Percentiles rank a stretch among this genome's conserved stretches.
phyloP scores from a whole-genome alignment of 2,797 vertebrate species.

The Poeciliopsis presidionis region DNA sequence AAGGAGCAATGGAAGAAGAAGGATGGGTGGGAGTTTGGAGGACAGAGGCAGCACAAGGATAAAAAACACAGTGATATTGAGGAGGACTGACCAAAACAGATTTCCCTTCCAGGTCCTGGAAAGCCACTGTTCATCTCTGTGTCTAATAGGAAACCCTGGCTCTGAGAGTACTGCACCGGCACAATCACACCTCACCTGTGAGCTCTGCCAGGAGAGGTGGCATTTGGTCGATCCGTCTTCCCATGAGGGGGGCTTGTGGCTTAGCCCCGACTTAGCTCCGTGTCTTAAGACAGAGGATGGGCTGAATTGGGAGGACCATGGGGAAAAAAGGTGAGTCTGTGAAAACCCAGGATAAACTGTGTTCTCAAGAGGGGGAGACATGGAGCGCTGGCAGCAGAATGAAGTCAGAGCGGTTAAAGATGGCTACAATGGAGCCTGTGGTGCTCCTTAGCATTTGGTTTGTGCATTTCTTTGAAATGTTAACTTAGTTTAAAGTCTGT shows the following conservation, averaged over 20 bases:
- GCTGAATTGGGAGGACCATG: slow-evolving; percentile 53
- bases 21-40: slow-evolving; percentile 18
- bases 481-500: slow-evolving; percentile 7
- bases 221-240: slow-evolving; percentile 78
- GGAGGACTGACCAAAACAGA: slow-evolving; percentile 73
- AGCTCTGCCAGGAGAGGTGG: slow-evolving; percentile 81
- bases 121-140: slow-evolving; percentile 81
- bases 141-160: slow-evolving; percentile 84
- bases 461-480: slow-evolving; percentile 9
- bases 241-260: slow-evolving; percentile 71
- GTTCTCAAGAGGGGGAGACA: slow-evolving; percentile 67
- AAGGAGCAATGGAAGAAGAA: slow-evolving; percentile 17
- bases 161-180: slow-evolving; percentile 70
- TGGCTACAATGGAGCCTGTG: slow-evolving; percentile 14
- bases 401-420: slow-evolving; percentile 50
- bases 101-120: slow-evolving; percentile 72
- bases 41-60: slow-evolving; percentile 39
- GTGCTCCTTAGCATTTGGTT: slow-evolving; percentile 23
- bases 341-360: slow-evolving; percentile 76
- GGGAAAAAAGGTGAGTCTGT: slow-evolving; percentile 60
- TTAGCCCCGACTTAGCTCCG: slow-evolving; percentile 79
- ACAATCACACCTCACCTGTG: slow-evolving; percentile 81
- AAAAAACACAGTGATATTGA: slow-evolving; percentile 38
- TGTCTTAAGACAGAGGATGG: slow-evolving; percentile 67
- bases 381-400: slow-evolving; percentile 48